Conservation (phyloP, 2,888 invertebrate species). For the Andrena bicolor region DNA sequence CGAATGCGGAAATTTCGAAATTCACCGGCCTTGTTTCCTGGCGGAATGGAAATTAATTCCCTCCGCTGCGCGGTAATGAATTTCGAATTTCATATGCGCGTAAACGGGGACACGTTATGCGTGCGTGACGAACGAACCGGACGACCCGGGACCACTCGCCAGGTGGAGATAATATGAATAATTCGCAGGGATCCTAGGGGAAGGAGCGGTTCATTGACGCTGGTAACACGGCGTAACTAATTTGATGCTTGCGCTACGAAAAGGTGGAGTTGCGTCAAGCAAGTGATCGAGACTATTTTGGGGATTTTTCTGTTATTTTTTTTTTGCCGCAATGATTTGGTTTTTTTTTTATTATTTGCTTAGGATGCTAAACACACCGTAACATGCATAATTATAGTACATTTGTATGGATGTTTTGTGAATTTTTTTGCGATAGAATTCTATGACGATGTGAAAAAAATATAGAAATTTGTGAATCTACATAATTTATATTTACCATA, state of each 20-base stretch:
- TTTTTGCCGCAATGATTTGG: too few species aligned
- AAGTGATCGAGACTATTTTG: too few species aligned
- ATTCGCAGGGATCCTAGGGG: slow-evolving; percentile 7
- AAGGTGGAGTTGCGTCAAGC: too few species aligned
- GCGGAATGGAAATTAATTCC: slow-evolving; percentile 38
- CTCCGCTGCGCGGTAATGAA: slow-evolving; percentile 27
- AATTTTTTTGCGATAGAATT: too few species aligned
- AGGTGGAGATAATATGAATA: slow-evolving; percentile 19
- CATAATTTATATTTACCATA: too few species aligned
- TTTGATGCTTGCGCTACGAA: neutral
- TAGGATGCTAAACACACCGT: too few species aligned
- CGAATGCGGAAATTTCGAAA: slow-evolving; percentile 36
- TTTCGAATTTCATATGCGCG: slow-evolving; percentile 26
- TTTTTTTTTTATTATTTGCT: too few species aligned
- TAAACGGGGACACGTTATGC: neutral
- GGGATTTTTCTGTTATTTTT: too few species aligned
- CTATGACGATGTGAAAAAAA: too few species aligned
- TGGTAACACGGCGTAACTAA: neutral
- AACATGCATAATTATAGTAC: too few species aligned
- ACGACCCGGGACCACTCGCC: neutral
- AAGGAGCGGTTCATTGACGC: slow-evolving; percentile 6
- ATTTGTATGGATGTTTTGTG: too few species aligned
- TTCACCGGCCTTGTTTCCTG: slow-evolving; percentile 20
- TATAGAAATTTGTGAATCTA: too few species aligned
- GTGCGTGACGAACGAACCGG: slow-evolving; percentile 10